phyloP scores from a whole-genome alignment of 2,888 invertebrate genomes.

The Ommatoiulus sabulosus region DNA sequence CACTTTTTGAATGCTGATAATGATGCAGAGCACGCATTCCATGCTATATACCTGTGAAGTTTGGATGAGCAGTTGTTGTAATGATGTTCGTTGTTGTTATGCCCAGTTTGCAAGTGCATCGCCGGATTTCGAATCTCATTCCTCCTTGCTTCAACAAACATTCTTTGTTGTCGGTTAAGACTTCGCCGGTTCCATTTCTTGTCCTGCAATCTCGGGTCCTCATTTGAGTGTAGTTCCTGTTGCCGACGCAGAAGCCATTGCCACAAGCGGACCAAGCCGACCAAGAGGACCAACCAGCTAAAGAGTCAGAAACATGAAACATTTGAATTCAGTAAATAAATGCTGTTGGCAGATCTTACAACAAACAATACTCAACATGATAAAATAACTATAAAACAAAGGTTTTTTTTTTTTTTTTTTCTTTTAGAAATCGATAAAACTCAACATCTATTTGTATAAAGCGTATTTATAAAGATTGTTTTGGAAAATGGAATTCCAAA shows the following conservation, averaged over 20 bases:
- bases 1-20: neutral
- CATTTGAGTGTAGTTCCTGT: slow-evolving; percentile 61
- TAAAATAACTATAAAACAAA: too few species aligned
- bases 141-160: slow-evolving; percentile 61
- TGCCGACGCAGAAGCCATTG: slow-evolving; percentile 57
- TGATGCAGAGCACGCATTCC: neutral
- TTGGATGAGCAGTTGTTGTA: slow-evolving; percentile 40
- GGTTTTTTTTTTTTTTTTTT: too few species aligned
- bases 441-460: too few species aligned
- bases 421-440: too few species aligned
- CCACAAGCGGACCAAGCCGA: slow-evolving; percentile 62
- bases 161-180: slow-evolving; percentile 61
- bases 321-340: neutral
- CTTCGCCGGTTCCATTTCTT: slow-evolving; percentile 61
- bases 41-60: slow-evolving; percentile 22
- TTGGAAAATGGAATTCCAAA: too few species aligned
- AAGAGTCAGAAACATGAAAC: neutral
- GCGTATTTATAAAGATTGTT: too few species aligned
- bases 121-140: slow-evolving; percentile 61
- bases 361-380: too few species aligned
- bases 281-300: slow-evolving; percentile 62
- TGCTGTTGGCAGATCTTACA: too few species aligned
- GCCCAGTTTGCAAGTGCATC: slow-evolving; percentile 60
- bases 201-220: slow-evolving; percentile 62
- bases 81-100: slow-evolving; percentile 57